Evolutionary conservation across 1,140 invertebrate genomes (phyloP), one percentile per base, ranked within the genome.

Genomic region (Penaeus indicus): DNA sequence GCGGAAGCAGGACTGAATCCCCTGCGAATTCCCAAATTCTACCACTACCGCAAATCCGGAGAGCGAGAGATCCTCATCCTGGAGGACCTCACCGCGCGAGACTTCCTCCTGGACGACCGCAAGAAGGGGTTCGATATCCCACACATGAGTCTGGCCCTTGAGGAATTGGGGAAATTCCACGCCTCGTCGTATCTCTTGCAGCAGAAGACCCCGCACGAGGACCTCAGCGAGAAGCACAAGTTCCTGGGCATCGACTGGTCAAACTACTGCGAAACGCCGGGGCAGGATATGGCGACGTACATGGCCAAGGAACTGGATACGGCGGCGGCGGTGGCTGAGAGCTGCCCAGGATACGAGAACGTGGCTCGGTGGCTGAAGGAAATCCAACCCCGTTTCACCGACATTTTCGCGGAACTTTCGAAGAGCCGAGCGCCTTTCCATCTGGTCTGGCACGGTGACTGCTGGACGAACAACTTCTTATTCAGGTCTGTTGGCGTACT

Each of bases 1-100:
- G 54, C 54, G 54, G 54, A 54, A 54, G 54, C 54, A 54, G 54
- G 54, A 54, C 16, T 54, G 16, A 8, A 54, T 8, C 54, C 54
- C 11, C 54, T 54, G 54, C 4, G 54, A 11, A 0, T 54, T 8
- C 54, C 54, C 54, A 54, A 54, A 16, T 54, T 54, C 16, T 54
- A 54, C 54, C 16, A 54, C 54, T 11, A 54, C 54, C 8, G 54
- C 5, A 54, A 54, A 16, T 54, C 54, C 54, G 72, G 42, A 16
- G 72, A 38, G 72, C 72, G 72, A 32, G 72, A 75, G 72, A 32
- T 75, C n/a, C 4, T 75, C 25, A 75, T 75, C 25, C 72, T 75
- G 72, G 72, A 75, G 25, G 72, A 75, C 72, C 72, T 75, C 72
- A 75, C 27, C 0, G 18, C 72, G 0, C 72, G n/a, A 7, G 72